phyloP scores from a whole-genome alignment of 2,888 invertebrate genomes.

The Apamea sordens region DNA sequence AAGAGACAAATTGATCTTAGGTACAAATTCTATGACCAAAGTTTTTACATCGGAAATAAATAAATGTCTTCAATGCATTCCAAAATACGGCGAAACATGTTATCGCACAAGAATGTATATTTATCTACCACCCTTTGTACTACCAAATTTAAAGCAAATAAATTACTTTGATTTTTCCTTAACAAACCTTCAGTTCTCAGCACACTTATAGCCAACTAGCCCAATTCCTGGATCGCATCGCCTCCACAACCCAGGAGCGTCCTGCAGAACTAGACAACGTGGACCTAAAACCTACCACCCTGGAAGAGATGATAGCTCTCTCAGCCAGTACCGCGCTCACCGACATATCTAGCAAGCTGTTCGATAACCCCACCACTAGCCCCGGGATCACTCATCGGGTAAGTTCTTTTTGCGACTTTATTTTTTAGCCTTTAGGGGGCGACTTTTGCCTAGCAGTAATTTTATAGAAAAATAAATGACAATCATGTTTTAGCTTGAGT shows the following conservation, averaged over 20 bases:
- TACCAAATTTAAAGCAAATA: neutral
- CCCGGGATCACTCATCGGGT: slow-evolving; percentile 87
- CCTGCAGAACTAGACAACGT: slow-evolving; percentile 75
- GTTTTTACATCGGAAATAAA: neutral
- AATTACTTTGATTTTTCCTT: slow-evolving; percentile 47
- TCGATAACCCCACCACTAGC: slow-evolving; percentile 82
- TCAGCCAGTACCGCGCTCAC: slow-evolving; percentile 77
- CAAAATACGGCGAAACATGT: neutral
- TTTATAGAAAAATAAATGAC: neutral
- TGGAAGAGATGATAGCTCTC: slow-evolving; percentile 83
- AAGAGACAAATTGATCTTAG: neutral
- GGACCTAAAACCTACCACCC: slow-evolving; percentile 78
- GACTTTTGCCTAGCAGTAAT: neutral
- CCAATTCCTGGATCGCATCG: slow-evolving; percentile 93
- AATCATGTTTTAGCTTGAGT: neutral
- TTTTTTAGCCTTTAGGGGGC: neutral
- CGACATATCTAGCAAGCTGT: slow-evolving; percentile 80
- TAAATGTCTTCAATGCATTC: neutral
- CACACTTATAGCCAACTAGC: slow-evolving; percentile 94
- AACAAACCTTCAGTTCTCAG: slow-evolving; percentile 91
- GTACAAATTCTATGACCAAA: neutral
- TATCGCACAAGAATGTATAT: neutral
- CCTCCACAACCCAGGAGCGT: slow-evolving; percentile 86
- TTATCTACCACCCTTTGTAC: neutral
- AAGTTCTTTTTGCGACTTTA: slow-evolving; percentile 37